Evolutionary conservation across 2,113 vertebrate species (phyloP), one percentile per base, ranked within the genome.

Genomic region (Anguilla rostrata): DNA sequence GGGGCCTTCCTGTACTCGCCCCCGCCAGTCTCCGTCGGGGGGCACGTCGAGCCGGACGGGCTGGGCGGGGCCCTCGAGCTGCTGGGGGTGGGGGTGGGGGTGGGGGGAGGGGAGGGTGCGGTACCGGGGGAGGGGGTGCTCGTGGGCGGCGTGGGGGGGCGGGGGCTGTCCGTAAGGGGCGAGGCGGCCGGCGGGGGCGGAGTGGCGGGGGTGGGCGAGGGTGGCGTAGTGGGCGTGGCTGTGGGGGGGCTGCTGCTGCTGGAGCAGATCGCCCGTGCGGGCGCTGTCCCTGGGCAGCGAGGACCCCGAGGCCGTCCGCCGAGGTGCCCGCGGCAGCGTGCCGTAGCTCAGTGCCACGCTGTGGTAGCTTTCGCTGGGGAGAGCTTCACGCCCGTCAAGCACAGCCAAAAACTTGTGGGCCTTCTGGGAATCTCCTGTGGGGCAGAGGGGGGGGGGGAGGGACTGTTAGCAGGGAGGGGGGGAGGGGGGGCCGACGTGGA

Each of bases 41-140:
- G 98, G 98, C 90, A 99, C 93, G 87, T 99, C 98, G 60, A 98
- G 96, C 75, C 98, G 97, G 82, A 93, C 95, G 7, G 97, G 98
- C 75, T 93, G 93, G 49, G 86, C 5, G 0, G 87, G 83, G 5
- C 60, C 81, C 1, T 92, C 89, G 1, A 85, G 53, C 9, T 46
- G 43, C 43, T 8, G 43, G 43, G 0, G 60, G 41, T 49, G 15
- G 82, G 49, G 15, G 82, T 88, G 91, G 2, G 26, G 88, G 2
- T 91, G 86, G 7, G 92, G n/a, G n/a, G n/a, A n/a, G n/a, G n/a
- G 82, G 49, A 0, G 85, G 87, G 90, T 94, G 90, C 92, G 94
- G 91, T 81, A 90, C 84, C 87, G 83, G 86, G 56, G 63, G 88
- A 29, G 0, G 63, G 15, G 86, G 78, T 83, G 92, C 78, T 39